Conservation (phyloP, 92 coral and sea anemone species). For the Zoanthus solanderi region DNA sequence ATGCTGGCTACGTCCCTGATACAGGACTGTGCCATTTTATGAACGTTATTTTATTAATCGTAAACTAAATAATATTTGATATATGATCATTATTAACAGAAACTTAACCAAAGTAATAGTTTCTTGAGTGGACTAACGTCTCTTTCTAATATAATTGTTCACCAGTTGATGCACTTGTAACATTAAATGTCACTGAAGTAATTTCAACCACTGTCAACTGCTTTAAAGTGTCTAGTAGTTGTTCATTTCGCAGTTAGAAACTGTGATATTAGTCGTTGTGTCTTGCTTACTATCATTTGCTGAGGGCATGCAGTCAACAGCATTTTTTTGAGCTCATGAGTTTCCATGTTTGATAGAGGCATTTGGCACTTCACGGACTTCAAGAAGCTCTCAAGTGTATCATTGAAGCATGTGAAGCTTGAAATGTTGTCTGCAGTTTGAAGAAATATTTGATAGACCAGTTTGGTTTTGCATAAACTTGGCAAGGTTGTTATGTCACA, state of each 20-base stretch:
- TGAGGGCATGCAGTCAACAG: constrained; percentile 38
- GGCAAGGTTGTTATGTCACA: constrained; percentile 8
- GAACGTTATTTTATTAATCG: background rate
- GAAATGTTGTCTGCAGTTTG: constrained; percentile 39
- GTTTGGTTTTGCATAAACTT: constrained; percentile 5
- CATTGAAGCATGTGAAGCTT: constrained; percentile 48
- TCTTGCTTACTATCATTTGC: constrained; percentile 40
- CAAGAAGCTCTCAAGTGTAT: constrained; percentile 40
- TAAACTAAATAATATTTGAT: background rate
- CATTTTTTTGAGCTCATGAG: constrained; percentile 36
- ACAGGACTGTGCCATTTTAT: background rate
- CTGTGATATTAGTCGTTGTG: constrained; percentile 37
- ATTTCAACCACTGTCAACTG: background rate
- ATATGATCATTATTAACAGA: constrained; percentile 8
- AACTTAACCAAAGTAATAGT: constrained; percentile 14
- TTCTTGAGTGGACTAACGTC: background rate
- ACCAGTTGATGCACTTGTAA: constrained; percentile 3
- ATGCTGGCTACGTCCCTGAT: background rate
- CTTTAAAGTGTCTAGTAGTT: background rate
- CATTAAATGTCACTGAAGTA: constrained; percentile 6
- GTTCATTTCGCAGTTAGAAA: constrained; percentile 41
- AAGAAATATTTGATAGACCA: constrained; percentile 14
- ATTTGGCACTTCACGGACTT: constrained; percentile 24
- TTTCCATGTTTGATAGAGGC: constrained; percentile 26
- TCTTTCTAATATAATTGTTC: background rate